Conservation (phyloP, 2,113 vertebrate genomes). For the Bujurquina vittata region DNA sequence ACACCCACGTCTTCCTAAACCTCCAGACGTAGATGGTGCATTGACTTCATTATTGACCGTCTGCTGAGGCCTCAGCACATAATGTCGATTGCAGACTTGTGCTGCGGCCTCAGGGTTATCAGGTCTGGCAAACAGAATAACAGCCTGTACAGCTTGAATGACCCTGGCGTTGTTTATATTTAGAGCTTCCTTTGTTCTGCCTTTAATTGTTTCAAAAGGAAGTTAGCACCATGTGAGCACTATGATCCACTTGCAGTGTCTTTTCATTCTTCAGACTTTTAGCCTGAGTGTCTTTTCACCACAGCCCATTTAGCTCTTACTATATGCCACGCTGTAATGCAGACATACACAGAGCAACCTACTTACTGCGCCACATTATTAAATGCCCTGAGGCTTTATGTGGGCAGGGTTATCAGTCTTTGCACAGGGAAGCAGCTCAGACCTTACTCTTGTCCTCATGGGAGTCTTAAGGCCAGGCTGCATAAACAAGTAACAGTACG, state of each 20-base stretch:
- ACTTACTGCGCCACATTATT: slow-evolving; percentile 2
- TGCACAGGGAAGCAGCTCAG: not conserved
- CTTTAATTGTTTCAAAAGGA: not conserved
- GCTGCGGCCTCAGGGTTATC: slow-evolving; percentile 32
- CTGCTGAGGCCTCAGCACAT: slow-evolving; percentile 1
- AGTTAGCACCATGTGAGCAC: not conserved
- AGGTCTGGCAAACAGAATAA: not conserved
- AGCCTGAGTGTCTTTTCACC: not conserved
- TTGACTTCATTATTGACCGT: slow-evolving; percentile 20
- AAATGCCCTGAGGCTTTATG: slow-evolving; percentile 1
- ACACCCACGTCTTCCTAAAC: not conserved
- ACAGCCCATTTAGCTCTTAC: slow-evolving; percentile 4
- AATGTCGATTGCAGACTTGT: not conserved
- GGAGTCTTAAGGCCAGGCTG: not conserved
- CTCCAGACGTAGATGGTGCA: not conserved
- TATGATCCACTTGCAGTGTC: not conserved
- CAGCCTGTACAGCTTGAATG: not conserved
- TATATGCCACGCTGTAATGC: not conserved
- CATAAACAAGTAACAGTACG: not conserved
- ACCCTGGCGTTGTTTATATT: not conserved
- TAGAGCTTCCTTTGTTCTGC: not conserved
- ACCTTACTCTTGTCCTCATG: not conserved
- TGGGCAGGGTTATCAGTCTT: not conserved
- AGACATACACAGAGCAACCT: not conserved
- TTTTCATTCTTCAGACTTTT: not conserved